Percentiles rank a stretch among this genome's conserved stretches.
Evolutionary conservation across 2,113 vertebrate genomes (phyloP).

Genomic region (Tragelaphus strepsiceros): DNA sequence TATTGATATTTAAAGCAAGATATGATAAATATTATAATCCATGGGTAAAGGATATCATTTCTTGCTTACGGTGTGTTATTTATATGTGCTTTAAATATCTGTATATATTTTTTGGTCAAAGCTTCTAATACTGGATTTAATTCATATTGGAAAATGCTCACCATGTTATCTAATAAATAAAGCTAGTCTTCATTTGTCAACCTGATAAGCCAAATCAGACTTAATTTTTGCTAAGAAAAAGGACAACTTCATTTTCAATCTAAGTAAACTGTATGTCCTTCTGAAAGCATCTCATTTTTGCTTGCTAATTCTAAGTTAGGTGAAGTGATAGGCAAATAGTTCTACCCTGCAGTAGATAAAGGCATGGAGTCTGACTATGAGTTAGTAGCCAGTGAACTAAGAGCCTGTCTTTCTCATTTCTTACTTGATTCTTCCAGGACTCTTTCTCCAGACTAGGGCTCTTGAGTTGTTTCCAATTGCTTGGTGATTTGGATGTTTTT

Average conservation of each 20-base stretch:
- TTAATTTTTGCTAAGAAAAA: not conserved
- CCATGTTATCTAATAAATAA: not conserved
- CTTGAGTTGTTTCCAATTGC: not conserved
- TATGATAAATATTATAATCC: not conserved
- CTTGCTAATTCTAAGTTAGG: not conserved
- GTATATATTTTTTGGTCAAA: not conserved
- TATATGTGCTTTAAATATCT: not conserved
- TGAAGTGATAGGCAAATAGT: not conserved
- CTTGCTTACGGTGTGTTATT: not conserved
- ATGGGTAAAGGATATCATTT: not conserved
- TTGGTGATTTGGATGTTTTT: not conserved
- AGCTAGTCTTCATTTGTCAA: constrained; percentile 5
- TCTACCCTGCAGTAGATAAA: not conserved
- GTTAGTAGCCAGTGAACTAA: not conserved
- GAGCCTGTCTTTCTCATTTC: not conserved
- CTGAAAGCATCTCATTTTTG: not conserved
- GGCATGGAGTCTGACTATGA: not conserved
- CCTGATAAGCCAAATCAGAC: not conserved
- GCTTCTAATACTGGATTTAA: not conserved
- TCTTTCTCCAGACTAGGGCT: not conserved
- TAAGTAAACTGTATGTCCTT: not conserved
- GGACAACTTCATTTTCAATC: not conserved
- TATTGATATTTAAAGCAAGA: not conserved
- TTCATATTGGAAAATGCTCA: not conserved
- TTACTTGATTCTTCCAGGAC: not conserved